phyloP scores from a whole-genome alignment of 2,797 vertebrate genomes.

The Sandelia bainsii region DNA sequence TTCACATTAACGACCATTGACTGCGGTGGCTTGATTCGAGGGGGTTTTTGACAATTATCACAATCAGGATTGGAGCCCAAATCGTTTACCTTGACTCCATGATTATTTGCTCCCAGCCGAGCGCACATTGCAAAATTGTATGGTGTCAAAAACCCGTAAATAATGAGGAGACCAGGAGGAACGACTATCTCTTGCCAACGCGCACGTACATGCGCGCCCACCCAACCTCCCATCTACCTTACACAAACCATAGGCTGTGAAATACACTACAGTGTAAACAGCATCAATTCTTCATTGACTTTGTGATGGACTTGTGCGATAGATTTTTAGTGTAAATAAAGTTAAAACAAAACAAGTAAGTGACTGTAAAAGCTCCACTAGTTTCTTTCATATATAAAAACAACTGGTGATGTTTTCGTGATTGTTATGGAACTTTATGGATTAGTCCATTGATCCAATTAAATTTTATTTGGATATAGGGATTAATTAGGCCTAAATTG shows the following conservation, averaged over 20 bases:
- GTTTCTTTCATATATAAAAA: no score
- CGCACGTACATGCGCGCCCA: not conserved
- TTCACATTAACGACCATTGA: slow-evolving; percentile 99
- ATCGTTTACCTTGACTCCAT: slow-evolving; percentile 98
- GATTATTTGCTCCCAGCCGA: slow-evolving; percentile 90
- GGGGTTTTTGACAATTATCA: slow-evolving; percentile 99
- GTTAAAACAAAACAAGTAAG: no score
- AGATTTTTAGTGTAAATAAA: no score
- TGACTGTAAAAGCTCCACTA: no score
- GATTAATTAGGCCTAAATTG: not conserved
- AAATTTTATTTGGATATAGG: not conserved
- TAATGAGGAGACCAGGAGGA: slow-evolving; percentile 70
- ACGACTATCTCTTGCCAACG: slow-evolving; percentile 32
- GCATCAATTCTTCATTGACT: not conserved
- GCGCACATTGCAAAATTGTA: slow-evolving; percentile 79
- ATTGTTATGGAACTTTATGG: not conserved
- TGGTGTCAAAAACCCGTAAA: slow-evolving; percentile 81
- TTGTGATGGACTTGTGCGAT: not conserved
- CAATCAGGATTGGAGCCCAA: slow-evolving; percentile 99
- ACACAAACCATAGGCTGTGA: slow-evolving; percentile 11
- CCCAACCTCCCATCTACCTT: not conserved
- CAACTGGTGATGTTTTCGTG: no score
- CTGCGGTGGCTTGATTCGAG: slow-evolving; percentile 98
- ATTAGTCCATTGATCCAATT: not conserved
- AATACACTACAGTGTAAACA: not conserved